phyloP scores from a whole-genome alignment of 2,113 vertebrate genomes.

The Microtus pennsylvanicus region DNA sequence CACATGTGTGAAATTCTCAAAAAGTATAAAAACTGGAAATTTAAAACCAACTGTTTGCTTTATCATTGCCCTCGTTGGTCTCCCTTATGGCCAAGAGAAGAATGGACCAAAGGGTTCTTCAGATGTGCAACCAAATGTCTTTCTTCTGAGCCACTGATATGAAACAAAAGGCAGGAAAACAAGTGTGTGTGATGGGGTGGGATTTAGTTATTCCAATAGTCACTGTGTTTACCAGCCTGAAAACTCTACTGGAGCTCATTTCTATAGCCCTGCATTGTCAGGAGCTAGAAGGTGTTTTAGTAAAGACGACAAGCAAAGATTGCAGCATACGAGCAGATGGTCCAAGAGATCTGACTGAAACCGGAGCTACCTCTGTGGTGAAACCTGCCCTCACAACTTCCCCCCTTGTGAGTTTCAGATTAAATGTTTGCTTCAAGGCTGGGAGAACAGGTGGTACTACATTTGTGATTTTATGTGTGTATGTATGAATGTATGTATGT shows the following conservation, averaged over 20 bases:
- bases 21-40: neutral
- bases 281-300: neutral
- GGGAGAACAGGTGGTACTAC: neutral
- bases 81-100: slow-evolving; percentile 24
- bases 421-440: slow-evolving; percentile 3
- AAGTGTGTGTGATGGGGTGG: neutral
- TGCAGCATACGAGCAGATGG: neutral
- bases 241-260: neutral
- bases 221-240: slow-evolving; percentile 16
- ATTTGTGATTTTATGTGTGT: slow-evolving; percentile 16
- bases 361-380: neutral
- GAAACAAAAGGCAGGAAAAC: neutral
- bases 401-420: neutral
- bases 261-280: neutral
- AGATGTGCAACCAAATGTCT: neutral
- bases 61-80: neutral
- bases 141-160: slow-evolving; percentile 29
- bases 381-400: neutral
- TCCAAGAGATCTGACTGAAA: neutral
- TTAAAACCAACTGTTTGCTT: no score
- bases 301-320: slow-evolving; percentile 26
- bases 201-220: neutral
- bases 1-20: neutral
- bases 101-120: slow-evolving; percentile 1
- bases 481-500: neutral